A percentile compares a stretch with the other conserved stretches of the same genome.
Conservation (phyloP, 1,140 invertebrate genomes). For the Anastrepha obliqua region DNA sequence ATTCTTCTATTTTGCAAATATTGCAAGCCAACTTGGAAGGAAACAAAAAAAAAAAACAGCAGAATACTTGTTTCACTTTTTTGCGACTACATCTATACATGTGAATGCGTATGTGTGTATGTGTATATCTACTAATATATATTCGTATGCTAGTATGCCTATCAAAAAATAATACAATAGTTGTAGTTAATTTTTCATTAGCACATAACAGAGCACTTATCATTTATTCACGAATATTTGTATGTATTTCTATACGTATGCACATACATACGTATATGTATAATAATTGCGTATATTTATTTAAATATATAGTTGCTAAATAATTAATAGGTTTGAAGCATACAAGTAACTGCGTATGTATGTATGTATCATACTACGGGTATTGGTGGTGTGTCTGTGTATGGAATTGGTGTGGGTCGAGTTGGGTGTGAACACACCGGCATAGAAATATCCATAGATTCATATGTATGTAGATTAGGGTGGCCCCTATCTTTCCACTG, state of each 20-base stretch:
- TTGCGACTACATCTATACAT: neutral
- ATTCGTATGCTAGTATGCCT: neutral
- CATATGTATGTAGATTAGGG: too few relatives aligned
- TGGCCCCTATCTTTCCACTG: too few relatives aligned
- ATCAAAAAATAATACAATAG: neutral
- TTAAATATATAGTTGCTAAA: conserved; percentile 15
- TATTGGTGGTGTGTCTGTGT: too few relatives aligned
- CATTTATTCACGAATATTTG: neutral
- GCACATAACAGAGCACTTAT: neutral
- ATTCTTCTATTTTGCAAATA: neutral
- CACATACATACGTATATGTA: neutral
- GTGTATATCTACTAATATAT: neutral
- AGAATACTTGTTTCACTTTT: too few relatives aligned
- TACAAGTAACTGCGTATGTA: too few relatives aligned
- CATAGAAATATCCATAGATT: too few relatives aligned
- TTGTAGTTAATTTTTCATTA: neutral
- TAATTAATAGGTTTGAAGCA: too few relatives aligned
- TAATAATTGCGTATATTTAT: conserved; percentile 50
- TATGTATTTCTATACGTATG: neutral
- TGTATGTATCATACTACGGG: too few relatives aligned
- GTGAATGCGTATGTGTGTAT: neutral
- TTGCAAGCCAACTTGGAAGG: neutral
- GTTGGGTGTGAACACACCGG: too few relatives aligned
- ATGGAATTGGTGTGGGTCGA: too few relatives aligned
- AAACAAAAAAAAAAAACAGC: too few relatives aligned